Conservation (phyloP, 2,113 vertebrate species). For the Hippoglossus stenolepis region DNA sequence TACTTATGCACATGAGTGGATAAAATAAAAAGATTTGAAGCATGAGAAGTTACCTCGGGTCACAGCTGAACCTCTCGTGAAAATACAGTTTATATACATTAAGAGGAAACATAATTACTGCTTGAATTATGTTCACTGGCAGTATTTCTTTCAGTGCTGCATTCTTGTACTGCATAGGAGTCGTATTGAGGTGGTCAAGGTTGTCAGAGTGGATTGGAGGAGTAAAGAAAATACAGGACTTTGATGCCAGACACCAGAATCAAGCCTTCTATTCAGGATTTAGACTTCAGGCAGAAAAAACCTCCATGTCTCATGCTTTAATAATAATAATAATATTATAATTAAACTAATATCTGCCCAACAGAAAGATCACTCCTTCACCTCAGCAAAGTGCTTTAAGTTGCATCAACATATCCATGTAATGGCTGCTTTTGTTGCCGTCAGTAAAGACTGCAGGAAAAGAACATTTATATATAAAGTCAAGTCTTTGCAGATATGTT, state of each 20-base stretch:
- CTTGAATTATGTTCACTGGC: no score
- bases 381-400: no score
- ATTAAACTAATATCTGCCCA: background rate
- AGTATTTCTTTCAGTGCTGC: no score
- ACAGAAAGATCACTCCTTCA: background rate
- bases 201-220: background rate
- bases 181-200: no score
- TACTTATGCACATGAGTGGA: conserved; percentile 25
- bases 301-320: no score
- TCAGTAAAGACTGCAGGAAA: no score
- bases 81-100: background rate
- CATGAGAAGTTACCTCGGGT: background rate
- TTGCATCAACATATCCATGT: background rate
- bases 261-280: no score
- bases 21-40: conserved; percentile 32
- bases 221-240: background rate
- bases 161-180: no score
- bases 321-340: no score
- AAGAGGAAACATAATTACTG: background rate
- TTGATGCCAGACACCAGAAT: background rate
- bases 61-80: background rate
- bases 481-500: no score
- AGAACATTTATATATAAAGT: no score
- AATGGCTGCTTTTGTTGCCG: background rate
- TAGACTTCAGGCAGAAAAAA: no score